Evolutionary conservation across 2,113 vertebrate genomes (phyloP), one percentile per base, ranked within the genome.

Genomic region (Heterocephalus glaber): DNA sequence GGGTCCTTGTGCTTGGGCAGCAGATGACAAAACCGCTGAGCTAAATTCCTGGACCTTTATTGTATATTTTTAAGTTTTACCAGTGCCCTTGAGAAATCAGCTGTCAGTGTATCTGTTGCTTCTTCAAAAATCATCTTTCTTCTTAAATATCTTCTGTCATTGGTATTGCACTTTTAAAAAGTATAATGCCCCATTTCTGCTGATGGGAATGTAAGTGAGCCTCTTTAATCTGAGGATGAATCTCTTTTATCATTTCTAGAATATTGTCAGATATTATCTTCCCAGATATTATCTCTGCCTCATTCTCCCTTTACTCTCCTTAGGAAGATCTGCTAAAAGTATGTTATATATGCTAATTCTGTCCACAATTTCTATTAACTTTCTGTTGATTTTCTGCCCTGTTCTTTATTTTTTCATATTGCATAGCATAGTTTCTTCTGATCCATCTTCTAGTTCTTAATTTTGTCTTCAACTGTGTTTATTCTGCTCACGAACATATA

Each of bases 401-500:
- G 58, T 79, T 80, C 17, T 76, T 72, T 81, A 49, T 86, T 68
- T 90, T 44, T 93, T 88, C 7, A 44, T 77, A 60, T 60, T 77
- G 4, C 22, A 54, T 44, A 38, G 14, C 30, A n/a, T n/a, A 49
- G 49, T 70, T 94, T 83, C 35, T 72, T 90, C 77, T 72, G 41
- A 26, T 52, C 10, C 17, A 38, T 74, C 30, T 76, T 80, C 26
- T 0, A 47, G 4, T 41, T 89, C 63, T 65, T 83, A 56, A 77
- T 94, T 95, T 92, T 90, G 13, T 54, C 7, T 20, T 77, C 70
- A 88, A 2, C 12, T 96, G 19, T 89, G 8, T 86, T 95, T 70
- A 83, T 49, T 56, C 22, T 92, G 47, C n/a, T 92, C 33, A n/a
- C 1, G 81, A 61, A 49, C 20, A 70, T 30, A 70, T 82, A 44